These are phyloP conservation scores for Polypedilum vanderplanki DNA, from an alignment of 1,140 invertebrate genomes.

Conservation along the genomic window DNA sequence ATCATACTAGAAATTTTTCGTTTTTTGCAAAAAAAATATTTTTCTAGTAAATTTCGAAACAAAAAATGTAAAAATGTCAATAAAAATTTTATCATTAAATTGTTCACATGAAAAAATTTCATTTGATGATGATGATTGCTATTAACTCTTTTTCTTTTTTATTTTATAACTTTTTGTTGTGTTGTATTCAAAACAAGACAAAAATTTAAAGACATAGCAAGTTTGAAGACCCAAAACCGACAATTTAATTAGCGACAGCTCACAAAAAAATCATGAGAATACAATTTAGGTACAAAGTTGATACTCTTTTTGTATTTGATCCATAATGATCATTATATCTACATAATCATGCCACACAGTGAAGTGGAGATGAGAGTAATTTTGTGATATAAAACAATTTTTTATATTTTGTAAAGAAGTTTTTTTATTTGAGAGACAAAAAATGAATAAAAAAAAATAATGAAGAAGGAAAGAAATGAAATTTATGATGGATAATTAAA, in stretches of 20 bases:
- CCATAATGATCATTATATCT: slow-evolving; percentile 18
- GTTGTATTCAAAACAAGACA: background rate
- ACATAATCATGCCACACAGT: too few species aligned
- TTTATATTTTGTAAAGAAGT: too few species aligned
- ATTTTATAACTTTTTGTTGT: too few species aligned
- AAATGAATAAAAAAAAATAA: too few species aligned
- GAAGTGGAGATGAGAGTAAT: background rate
- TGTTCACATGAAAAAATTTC: background rate
- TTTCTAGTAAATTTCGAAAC: too few species aligned
- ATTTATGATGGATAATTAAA: too few species aligned
- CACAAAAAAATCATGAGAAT: background rate
- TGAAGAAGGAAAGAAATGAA: too few species aligned
- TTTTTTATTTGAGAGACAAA: too few species aligned
- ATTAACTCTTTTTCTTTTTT: background rate
- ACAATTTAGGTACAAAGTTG: slow-evolving; percentile 5
- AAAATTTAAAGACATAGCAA: background rate
- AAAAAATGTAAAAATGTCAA: too few species aligned
- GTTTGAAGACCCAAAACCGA: background rate
- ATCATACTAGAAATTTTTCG: too few species aligned
- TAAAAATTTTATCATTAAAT: too few species aligned
- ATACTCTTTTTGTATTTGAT: background rate
- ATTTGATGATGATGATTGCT: slow-evolving; percentile 6
- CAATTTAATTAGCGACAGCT: slow-evolving; percentile 4
- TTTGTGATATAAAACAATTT: slow-evolving; percentile 20
- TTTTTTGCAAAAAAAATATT: too few species aligned